Base-by-base conservation (phyloP, 2,888 invertebrate genomes). In the Axea sp. region DNA sequence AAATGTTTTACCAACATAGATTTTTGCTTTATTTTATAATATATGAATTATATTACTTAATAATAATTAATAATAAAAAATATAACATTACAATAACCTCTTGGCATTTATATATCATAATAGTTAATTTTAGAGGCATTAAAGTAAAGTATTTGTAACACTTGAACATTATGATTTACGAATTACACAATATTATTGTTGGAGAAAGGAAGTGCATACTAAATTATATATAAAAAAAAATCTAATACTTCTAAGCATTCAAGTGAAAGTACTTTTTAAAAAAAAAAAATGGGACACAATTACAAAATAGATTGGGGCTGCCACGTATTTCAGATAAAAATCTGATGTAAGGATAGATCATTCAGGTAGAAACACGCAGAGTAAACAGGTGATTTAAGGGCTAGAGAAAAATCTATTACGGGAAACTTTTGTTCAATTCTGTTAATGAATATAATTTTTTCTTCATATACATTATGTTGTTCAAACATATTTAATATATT, bases 331-430 rank as follows among this genome's bases (percentile, higher is more conserved):
- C 17, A 33, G 31, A 64, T 51, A 15, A 14, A 31, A 26, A 51
- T 64, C 33, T 9, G 9, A 26, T 8, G n/a, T 8, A 8, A 22
- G 24, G 41, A 51, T 17, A n/a, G 49, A 22, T 31, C 49, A 22
- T n/a, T 64, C 62, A 64, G 62, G 62, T 64, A 64, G 33, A 51
- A 49, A 51, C 24, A 41, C 41, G 33, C 41, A 64, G 62, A 49
- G 33, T 26, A 41, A 64, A 51, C 51, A 64, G 62, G 60, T 62
- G 60, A 30, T 8, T n/a, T 9, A 24, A 19, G 22, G 22, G 24
- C 12, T 8, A n/a, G 8, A 49, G 37, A 22, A 62, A 62, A 62
- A 47, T 47, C 6, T 19, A 9, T 28, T 3, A 9, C 1, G 17
- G 57, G 24, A 31, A 57, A 39, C 11, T 39, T 39, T 8, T 11